These are phyloP conservation scores for human DNA, from an alignment of 2,113 vertebrate species.

Conservation along the genomic window DNA sequence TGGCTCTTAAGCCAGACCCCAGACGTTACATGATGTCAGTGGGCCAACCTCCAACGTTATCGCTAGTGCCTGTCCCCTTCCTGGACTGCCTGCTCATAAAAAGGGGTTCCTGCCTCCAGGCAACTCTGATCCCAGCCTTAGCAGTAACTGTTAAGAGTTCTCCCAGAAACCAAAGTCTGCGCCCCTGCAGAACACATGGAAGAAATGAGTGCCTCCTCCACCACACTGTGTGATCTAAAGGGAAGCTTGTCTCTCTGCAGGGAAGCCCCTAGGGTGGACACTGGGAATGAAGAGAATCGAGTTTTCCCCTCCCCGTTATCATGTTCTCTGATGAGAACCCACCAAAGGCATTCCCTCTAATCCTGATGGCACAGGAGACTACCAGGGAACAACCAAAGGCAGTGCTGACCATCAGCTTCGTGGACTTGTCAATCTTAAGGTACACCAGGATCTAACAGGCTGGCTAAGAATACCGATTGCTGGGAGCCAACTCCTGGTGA, in stretches of 20 bases:
- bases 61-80: not conserved
- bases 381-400: rapidly evolving
- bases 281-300: not conserved
- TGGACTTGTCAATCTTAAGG: rapidly evolving
- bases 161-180: not conserved
- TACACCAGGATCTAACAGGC: not conserved
- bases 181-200: not conserved
- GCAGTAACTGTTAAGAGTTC: not conserved
- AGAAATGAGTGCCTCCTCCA: not conserved
- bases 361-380: not conserved
- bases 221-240: not conserved
- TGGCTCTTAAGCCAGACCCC: not conserved
- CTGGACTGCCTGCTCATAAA: not conserved
- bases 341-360: too few relatives aligned
- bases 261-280: not conserved
- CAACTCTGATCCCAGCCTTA: not conserved
- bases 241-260: not conserved
- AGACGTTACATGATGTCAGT: not conserved
- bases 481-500: not conserved
- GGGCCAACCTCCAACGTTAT: not conserved
- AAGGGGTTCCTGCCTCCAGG: not conserved
- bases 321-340: not conserved
- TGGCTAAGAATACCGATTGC: not conserved
- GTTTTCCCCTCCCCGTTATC: too few relatives aligned
- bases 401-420: rapidly evolving